Evolutionary conservation across 2,113 vertebrate species (phyloP), one percentile per base, ranked within the genome.

Genomic region (Forbesichthys agassizii): DNA sequence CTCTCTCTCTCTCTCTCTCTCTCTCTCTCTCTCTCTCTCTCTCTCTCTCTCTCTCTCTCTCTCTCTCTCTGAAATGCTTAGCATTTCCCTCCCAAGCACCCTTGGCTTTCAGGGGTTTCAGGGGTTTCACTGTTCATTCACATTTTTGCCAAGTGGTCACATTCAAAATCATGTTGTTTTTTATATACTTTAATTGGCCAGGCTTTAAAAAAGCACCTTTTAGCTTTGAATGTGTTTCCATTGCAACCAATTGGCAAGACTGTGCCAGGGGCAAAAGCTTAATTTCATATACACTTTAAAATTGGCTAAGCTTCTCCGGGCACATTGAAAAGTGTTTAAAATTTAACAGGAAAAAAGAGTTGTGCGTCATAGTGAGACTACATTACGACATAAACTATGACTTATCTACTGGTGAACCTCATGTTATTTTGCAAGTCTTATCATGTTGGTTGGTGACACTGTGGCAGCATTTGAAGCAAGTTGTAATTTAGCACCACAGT

Each of bases 261-360:
- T 69, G 84, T 89, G 91, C 90, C 87, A 66, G 89, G 90, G 86
- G 88, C 87, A 87, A 92, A 89, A 89, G 85, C 84, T 85, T 89
- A 74, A 83, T 89, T 91, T 92, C 84, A 90, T 92, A 90, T 88
- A 88, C 86, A 90, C 90, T 93, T 93, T 90, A 89, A 90, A 83
- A 83, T 92, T 92, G 91, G 91, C 87, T 72, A 85, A 82, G 84
- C 81, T 83, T 90, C 88, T 80, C 75, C 64, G 75, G 84, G 5
- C 83, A 74, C 88, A 87, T 86, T 88, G 90, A 88, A 91, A 88
- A 87, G 77, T 89, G 84, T 91, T 89, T 89, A 92, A 84, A 90
- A 87, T 69, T 69, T 85, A 79, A 86, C 75, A 83, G 81, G 77
- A 60, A 53, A 67, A 73, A 73, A 88, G 85, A 53, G 80, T 67